A percentile compares a stretch with the other conserved stretches of the same genome.
Conservation (phyloP, 2,113 vertebrate genomes). For the human region DNA sequence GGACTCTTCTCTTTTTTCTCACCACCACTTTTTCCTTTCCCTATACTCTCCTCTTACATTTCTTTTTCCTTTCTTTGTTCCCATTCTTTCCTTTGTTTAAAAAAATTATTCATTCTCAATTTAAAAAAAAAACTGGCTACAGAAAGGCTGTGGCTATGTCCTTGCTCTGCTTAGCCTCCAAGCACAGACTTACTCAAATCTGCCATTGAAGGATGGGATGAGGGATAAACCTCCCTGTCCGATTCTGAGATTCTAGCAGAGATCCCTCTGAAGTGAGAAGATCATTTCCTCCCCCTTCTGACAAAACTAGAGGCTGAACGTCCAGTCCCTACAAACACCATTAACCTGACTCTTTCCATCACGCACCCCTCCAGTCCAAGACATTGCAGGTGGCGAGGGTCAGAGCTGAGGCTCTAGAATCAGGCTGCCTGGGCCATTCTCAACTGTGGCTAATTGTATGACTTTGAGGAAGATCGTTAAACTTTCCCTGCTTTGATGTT, state of each 20-base stretch:
- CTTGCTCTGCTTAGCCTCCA: not conserved
- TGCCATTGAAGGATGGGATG: not conserved
- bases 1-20: not conserved
- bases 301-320: not conserved
- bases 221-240: not conserved
- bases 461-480: not conserved
- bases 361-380: not conserved
- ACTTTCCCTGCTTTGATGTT: not conserved
- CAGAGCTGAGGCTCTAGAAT: not conserved
- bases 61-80: not conserved
- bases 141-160: not conserved
- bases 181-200: not conserved
- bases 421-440: not conserved
- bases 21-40: not conserved
- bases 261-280: not conserved
- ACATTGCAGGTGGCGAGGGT: rapidly evolving
- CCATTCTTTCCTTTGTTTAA: not conserved
- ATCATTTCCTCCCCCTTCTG: not conserved
- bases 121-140: not conserved
- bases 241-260: not conserved
- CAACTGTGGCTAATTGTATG: not conserved
- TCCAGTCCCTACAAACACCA: not conserved
- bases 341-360: not conserved
- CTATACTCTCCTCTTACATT: not conserved
- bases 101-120: not conserved